A percentile compares a stretch with the other conserved stretches of the same genome.
Evolutionary conservation across 2,888 invertebrate genomes (phyloP).

Genomic region (Drosophila yooni): DNA sequence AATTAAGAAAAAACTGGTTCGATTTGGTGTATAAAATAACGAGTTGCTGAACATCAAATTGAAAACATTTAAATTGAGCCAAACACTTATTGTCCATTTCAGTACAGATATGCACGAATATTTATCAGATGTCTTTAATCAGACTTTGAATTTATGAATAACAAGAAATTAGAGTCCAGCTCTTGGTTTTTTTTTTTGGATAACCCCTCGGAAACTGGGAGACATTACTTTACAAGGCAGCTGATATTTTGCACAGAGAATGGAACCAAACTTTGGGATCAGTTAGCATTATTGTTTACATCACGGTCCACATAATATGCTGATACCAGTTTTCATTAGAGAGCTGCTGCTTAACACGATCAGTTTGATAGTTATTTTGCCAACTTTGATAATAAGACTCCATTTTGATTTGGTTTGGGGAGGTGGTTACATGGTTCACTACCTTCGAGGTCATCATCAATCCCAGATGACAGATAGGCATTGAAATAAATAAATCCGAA

Average conservation of each 20-base stretch:
- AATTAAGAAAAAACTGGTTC: not conserved
- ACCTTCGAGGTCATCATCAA: not conserved
- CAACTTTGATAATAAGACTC: no score
- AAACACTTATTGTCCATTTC: not conserved
- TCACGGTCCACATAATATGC: not conserved
- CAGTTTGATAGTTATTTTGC: not conserved
- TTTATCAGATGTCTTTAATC: not conserved
- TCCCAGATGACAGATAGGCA: not conserved
- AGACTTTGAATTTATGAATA: not conserved
- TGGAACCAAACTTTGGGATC: not conserved
- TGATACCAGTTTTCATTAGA: not conserved
- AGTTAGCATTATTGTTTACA: not conserved
- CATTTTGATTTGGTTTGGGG: not conserved
- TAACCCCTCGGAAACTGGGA: not conserved
- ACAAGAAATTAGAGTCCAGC: not conserved
- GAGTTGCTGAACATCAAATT: not conserved
- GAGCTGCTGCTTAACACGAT: not conserved
- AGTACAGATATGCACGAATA: not conserved
- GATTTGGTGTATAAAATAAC: not conserved
- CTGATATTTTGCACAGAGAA: not conserved
- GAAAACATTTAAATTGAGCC: not conserved
- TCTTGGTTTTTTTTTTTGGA: not conserved
- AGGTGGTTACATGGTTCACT: conserved; percentile 5
- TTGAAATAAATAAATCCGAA: not conserved
- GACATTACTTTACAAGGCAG: not conserved